Evolutionary conservation across 2,797 vertebrate genomes (phyloP).

Genomic region (Novumbra hubbsi): DNA sequence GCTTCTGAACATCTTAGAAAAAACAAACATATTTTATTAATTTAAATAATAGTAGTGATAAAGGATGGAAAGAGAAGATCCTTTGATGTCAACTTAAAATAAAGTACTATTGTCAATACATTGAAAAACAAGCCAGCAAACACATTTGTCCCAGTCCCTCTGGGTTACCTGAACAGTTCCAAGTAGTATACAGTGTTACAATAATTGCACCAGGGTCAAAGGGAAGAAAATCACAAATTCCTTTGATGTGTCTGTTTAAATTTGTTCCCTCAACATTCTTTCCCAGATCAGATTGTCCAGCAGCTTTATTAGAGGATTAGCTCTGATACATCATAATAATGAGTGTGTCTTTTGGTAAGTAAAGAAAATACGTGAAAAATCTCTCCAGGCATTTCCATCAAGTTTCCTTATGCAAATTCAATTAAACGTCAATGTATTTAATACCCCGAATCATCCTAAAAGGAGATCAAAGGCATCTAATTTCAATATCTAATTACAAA

Average conservation of each 20-base stretch:
- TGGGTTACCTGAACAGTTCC: conserved; percentile 21
- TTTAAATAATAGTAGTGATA: conserved; percentile 33
- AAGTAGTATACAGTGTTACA: conserved; percentile 9
- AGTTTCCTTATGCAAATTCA: conserved; percentile 17
- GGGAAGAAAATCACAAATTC: conserved; percentile 21
- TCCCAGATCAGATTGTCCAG: conserved; percentile 20
- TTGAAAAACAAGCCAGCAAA: background rate
- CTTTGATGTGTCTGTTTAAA: conserved; percentile 28
- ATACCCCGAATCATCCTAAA: conserved; percentile 22
- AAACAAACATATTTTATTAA: conserved; percentile 32
- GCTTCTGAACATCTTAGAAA: conserved; percentile 26
- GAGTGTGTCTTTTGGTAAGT: conserved; percentile 20
- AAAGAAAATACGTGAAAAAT: conserved; percentile 13
- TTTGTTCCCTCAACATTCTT: conserved; percentile 38
- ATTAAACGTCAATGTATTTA: conserved; percentile 9
- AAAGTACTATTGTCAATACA: conserved; percentile 15
- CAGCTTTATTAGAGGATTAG: conserved; percentile 5
- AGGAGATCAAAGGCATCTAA: conserved; percentile 12
- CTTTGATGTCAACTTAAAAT: conserved; percentile 8
- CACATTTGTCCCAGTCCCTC: conserved; percentile 5
- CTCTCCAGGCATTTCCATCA: conserved; percentile 14
- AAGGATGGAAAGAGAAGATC: conserved; percentile 13
- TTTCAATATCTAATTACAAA: conserved; percentile 24
- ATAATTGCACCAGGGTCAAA: conserved; percentile 7
- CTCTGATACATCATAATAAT: conserved; percentile 21